These are phyloP conservation scores for Diaprepes abbreviatus DNA, from an alignment of 2,888 invertebrate species.

Conservation along the genomic window DNA sequence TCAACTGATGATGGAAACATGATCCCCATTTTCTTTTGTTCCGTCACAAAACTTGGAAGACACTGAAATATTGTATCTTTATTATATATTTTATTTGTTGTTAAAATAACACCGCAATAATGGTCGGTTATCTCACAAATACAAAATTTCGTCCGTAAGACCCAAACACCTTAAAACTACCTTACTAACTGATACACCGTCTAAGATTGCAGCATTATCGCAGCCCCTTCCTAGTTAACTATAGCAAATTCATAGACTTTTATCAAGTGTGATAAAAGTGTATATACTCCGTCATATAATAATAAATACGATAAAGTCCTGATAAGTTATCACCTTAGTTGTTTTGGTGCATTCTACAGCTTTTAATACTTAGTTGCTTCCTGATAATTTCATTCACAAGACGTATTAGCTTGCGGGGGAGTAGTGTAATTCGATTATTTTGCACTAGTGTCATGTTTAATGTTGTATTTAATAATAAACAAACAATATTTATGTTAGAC, in stretches of 20 bases:
- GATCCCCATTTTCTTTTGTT: too few species aligned
- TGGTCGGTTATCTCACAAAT: neutral
- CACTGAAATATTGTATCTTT: too few species aligned
- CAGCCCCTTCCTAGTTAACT: slow-evolving; percentile 62
- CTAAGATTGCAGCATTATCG: slow-evolving; percentile 62
- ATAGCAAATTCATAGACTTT: slow-evolving; percentile 64
- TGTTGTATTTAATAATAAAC: neutral
- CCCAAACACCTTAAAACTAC: slow-evolving; percentile 59
- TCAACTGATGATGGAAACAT: too few species aligned
- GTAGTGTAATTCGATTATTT: slow-evolving; percentile 15
- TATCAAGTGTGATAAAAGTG: slow-evolving; percentile 63
- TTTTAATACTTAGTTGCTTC: slow-evolving; percentile 54
- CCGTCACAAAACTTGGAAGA: too few species aligned
- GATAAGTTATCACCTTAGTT: slow-evolving; percentile 66
- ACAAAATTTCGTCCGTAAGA: too few species aligned
- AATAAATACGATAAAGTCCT: slow-evolving; percentile 61
- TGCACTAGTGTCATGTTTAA: neutral
- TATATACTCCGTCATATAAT: slow-evolving; percentile 64
- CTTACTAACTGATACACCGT: slow-evolving; percentile 58
- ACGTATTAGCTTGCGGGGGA: slow-evolving; percentile 27
- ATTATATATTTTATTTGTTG: too few species aligned
- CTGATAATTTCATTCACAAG: slow-evolving; percentile 57
- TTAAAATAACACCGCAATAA: too few species aligned
- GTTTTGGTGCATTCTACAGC: slow-evolving; percentile 61
- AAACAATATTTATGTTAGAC: neutral